Evolutionary conservation across 2,113 vertebrate genomes (phyloP).

Genomic region (Tinamus guttatus): DNA sequence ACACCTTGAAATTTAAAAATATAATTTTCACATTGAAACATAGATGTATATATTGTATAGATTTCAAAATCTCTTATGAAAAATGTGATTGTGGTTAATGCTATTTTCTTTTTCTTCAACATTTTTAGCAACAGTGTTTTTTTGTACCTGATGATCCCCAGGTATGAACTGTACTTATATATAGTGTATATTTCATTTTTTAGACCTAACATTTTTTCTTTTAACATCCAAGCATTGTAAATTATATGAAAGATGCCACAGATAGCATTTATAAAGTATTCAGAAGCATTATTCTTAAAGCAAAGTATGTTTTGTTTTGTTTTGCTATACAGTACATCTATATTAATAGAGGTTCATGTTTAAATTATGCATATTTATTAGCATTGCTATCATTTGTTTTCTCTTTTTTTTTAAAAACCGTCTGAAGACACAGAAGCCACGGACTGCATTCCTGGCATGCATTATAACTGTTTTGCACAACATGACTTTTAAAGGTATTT

Average conservation of each 20-base stretch:
- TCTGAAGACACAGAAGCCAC: constrained; percentile 74
- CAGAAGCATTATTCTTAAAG: constrained; percentile 86
- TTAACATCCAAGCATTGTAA: constrained; percentile 83
- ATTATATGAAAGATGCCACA: constrained; percentile 85
- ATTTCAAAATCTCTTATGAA: constrained; percentile 83
- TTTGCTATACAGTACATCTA: constrained; percentile 86
- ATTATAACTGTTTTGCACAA: constrained; percentile 95
- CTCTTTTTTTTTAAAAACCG: constrained; percentile 22
- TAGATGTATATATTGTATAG: constrained; percentile 88
- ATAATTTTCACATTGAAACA: constrained; percentile 88
- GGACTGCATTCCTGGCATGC: constrained; percentile 74
- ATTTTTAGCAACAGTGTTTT: constrained; percentile 77
- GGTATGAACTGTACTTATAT: constrained; percentile 81
- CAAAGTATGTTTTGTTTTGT: constrained; percentile 85
- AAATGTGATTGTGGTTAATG: constrained; percentile 83
- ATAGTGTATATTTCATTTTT: constrained; percentile 83
- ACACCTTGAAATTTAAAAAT: constrained; percentile 83
- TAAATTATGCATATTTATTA: constrained; percentile 91
- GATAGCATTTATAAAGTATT: constrained; percentile 88
- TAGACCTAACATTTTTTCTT: constrained; percentile 73
- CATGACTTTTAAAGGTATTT: constrained; percentile 86
- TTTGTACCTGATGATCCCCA: constrained; percentile 75
- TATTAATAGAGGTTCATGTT: constrained; percentile 86
- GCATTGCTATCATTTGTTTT: constrained; percentile 75
- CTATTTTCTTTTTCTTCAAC: constrained; percentile 75